Percentiles rank a stretch among this genome's conserved stretches.
Evolutionary conservation across 1,140 invertebrate genomes (phyloP).

Genomic region (Ceratosolen solmsi): DNA sequence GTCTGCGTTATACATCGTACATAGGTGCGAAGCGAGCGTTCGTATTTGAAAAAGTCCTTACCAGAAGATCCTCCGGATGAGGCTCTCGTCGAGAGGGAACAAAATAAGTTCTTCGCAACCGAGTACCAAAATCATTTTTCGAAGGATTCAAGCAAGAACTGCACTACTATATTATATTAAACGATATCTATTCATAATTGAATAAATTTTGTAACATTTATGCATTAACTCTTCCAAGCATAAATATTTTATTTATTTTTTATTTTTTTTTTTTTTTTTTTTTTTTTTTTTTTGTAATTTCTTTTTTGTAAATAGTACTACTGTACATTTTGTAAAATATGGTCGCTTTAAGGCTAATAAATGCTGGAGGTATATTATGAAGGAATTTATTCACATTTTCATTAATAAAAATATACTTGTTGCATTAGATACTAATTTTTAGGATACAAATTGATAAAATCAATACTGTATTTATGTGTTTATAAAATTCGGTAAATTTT

Average conservation of each 20-base stretch:
- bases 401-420: too few relatives aligned
- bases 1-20: slow-evolving; percentile 40
- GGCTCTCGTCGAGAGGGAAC: slow-evolving; percentile 51
- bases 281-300: too few relatives aligned
- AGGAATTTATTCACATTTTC: too few relatives aligned
- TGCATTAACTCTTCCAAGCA: slow-evolving; percentile 29
- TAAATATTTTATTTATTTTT: slow-evolving; percentile 17
- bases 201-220: not conserved
- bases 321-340: too few relatives aligned
- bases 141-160: slow-evolving; percentile 49
- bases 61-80: slow-evolving; percentile 54
- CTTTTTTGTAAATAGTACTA: too few relatives aligned
- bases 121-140: slow-evolving; percentile 57
- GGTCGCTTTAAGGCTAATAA: too few relatives aligned
- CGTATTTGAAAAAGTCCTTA: slow-evolving; percentile 54
- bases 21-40: slow-evolving; percentile 55
- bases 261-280: too few relatives aligned
- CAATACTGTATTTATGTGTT: too few relatives aligned
- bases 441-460: too few relatives aligned
- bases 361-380: too few relatives aligned
- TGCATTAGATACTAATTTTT: too few relatives aligned
- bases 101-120: slow-evolving; percentile 52
- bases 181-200: not conserved
- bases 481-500: too few relatives aligned
- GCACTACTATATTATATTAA: not conserved